Evolutionary conservation across 2,113 vertebrate genomes (phyloP).

Genomic region (Camelus dromedarius): DNA sequence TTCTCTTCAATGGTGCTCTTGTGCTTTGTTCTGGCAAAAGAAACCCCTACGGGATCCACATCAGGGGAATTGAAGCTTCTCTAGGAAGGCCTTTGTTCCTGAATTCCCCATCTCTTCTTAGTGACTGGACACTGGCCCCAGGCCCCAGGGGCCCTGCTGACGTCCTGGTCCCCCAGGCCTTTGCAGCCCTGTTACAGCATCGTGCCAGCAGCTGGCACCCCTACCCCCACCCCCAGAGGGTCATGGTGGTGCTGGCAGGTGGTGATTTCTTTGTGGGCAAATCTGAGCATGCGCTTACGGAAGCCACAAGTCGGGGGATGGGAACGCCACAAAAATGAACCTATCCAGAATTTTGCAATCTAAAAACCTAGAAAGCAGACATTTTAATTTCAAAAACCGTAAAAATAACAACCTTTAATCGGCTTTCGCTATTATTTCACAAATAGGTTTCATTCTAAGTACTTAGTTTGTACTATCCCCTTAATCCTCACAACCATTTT

Average conservation of each 20-base stretch:
- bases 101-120: neutral
- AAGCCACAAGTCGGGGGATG: neutral
- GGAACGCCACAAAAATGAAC: neutral
- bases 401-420: neutral
- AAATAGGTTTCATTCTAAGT: neutral
- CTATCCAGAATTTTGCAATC: neutral
- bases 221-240: too few relatives aligned
- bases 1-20: neutral
- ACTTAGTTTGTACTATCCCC: neutral
- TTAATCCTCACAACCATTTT: neutral
- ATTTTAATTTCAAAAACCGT: neutral
- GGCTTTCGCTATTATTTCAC: neutral
- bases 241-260: neutral
- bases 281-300: neutral
- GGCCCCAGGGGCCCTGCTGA: neutral
- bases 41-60: fast-evolving
- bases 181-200: neutral
- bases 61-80: neutral
- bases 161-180: neutral
- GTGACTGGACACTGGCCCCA: neutral
- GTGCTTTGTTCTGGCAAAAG: neutral
- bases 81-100: neutral
- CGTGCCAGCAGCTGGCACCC: neutral
- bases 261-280: neutral
- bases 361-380: neutral